Evolutionary conservation across 2,888 invertebrate species (phyloP), one percentile per base, ranked within the genome.

Genomic region (Gisinianus flammeolus): DNA sequence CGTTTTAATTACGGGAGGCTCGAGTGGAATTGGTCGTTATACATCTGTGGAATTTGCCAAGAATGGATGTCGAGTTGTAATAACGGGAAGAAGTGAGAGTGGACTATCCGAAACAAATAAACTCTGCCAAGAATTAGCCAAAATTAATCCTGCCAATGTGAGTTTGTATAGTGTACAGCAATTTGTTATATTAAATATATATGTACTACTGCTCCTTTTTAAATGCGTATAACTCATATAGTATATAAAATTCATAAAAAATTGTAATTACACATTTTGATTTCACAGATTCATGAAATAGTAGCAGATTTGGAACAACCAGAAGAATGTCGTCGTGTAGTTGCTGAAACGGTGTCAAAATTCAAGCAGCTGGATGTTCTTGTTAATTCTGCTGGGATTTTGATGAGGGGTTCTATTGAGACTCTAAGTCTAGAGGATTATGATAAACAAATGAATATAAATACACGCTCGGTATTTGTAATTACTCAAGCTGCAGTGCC

Each of bases 401-500:
- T 96, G 30, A 93, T 93, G 86, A 88, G 88, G 0, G 97, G 97
- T 35, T 90, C 91, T 0, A 95, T 97, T 85, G 97, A 97, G 88
- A 93, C 90, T 82, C 94, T 96, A 0, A 91, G 91, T 26, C 85
- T 98, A 84, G 93, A 93, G 68, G 96, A 96, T 86, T 97, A 92
- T 86, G 98, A 98, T 87, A 90, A 92, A 30, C 88, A 96, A 16
- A 95, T 98, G 91, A 93, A 94, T 85, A 91, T 93, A 1, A 98
- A 98, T 87, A 92, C 96, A 0, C 91, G 96, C 79, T 88, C 86
- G 67, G 85, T 85, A 16, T 85, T 86, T 66, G 79, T 85, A 79
- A 87, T 97, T 81, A 96, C 95, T 0, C 94, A 93, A 91, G 87
- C 96, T 70, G 94, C 96, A 3, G 93, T 94, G 0, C 97, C 97